A percentile compares a stretch with the other conserved stretches of the same genome.
Evolutionary conservation across 2,888 invertebrate genomes (phyloP).

Genomic region (Ypsolopha sequella): DNA sequence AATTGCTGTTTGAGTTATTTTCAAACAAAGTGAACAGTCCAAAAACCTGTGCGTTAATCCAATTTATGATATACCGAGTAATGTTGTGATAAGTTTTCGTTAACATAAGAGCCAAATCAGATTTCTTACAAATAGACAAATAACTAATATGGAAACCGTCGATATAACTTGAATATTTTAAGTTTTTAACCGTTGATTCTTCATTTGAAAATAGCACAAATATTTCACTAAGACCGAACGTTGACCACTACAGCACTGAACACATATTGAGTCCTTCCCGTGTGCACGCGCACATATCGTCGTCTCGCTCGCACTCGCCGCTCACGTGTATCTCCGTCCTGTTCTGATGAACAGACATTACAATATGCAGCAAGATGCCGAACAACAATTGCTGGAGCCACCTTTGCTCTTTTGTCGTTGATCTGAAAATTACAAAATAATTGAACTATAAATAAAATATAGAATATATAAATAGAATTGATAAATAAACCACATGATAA

Average conservation of each 20-base stretch:
- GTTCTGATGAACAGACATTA: constrained; percentile 61
- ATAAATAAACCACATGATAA: too few species aligned
- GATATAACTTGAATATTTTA: too few species aligned
- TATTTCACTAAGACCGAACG: constrained; percentile 8
- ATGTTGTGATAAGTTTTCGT: background rate
- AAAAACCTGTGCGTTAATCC: background rate
- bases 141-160: background rate
- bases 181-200: constrained; percentile 5
- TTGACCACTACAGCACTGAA: constrained; percentile 4
- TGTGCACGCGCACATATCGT: constrained; percentile 15
- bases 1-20: constrained; percentile 40
- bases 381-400: constrained; percentile 95
- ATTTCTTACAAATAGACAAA: background rate
- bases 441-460: too few species aligned
- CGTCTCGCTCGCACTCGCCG: constrained; percentile 18
- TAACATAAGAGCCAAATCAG: background rate
- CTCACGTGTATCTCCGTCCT: background rate
- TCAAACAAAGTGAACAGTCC: constrained; percentile 23
- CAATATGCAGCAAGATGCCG: constrained; percentile 93
- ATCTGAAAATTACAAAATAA: constrained; percentile 68
- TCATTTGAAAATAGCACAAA: constrained; percentile 50
- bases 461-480: too few species aligned
- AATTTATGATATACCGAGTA: background rate
- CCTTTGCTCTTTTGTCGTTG: constrained; percentile 97
- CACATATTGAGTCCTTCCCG: constrained; percentile 14